phyloP scores from a whole-genome alignment of 1,140 invertebrate genomes.

The Pseudomyrmex gracilis region DNA sequence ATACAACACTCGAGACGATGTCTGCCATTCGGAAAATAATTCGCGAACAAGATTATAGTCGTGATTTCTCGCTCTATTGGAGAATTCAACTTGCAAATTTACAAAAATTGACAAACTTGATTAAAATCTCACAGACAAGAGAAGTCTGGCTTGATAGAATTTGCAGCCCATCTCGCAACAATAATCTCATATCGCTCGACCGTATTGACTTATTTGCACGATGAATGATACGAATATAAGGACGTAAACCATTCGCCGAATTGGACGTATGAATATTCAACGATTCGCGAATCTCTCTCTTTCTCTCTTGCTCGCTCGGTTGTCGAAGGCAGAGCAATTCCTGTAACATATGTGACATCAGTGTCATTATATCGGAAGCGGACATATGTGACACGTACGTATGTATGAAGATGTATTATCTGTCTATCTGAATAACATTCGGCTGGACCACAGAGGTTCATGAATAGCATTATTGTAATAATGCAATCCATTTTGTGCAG shows the following conservation, averaged over 20 bases:
- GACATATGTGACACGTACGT: neutral
- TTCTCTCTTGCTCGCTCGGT: too few species aligned
- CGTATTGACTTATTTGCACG: conserved; percentile 20
- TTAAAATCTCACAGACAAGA: too few species aligned
- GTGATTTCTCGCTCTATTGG: too few species aligned
- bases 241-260: neutral
- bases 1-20: too few species aligned
- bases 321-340: neutral
- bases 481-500: neutral
- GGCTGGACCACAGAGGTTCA: neutral
- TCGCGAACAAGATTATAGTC: too few species aligned
- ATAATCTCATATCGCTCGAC: neutral
- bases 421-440: conserved; percentile 18
- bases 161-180: neutral
- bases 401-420: conserved; percentile 18
- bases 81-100: too few species aligned
- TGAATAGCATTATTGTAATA: conserved; percentile 22
- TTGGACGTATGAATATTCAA: conserved; percentile 22
- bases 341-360: neutral
- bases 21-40: too few species aligned
- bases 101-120: too few species aligned
- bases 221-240: conserved; percentile 24
- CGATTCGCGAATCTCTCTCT: neutral
- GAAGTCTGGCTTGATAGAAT: too few species aligned
- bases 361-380: conserved; percentile 3